Evolutionary conservation across 64 coral and sea anemone genomes (phyloP), one percentile per base, ranked within the genome.

Genomic region (Actinia tenebrosa): DNA sequence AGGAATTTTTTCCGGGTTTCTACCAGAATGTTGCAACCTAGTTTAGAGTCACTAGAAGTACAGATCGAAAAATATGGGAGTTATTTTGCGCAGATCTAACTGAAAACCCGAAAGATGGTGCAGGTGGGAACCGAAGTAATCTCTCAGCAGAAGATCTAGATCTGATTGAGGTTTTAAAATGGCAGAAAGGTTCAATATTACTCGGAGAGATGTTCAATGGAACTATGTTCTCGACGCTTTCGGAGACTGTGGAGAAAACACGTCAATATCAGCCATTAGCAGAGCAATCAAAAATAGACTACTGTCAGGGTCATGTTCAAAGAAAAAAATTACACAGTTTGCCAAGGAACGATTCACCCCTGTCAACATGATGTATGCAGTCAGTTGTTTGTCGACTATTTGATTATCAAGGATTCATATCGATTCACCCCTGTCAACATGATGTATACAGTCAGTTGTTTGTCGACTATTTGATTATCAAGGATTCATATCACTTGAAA

Each of bases 71-170:
- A 54, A 54, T 54, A 54, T 54, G 53, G 53, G 53, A 54, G 53
- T 10, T 4, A n/a, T n/a, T n/a, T n/a, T n/a, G n/a, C n/a, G n/a
- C n/a, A n/a, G n/a, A n/a, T n/a, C n/a, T n/a, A n/a, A n/a, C n/a
- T n/a, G n/a, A n/a, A n/a, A n/a, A n/a, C n/a, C n/a, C n/a, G n/a
- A n/a, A n/a, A n/a, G n/a, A n/a, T 17, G 19, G 46, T 61, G 22
- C 80, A 56, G 66, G 86, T 55, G 86, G 91, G 87, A 92, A 92
- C 45, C 80, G 44, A 60, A 92, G 91, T 78, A 44, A 83, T 60
- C 54, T 88, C 16, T 92, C 86, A 2, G 64, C 71, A 75, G 91
- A 86, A 69, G 91, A 89, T 88, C 80, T 92, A 3, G 61, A 92
- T 71, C 44, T 88, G 16, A 88, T 92, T 17, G 86, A 92, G 66